Evolutionary conservation across 2,797 vertebrate species (phyloP).

Genomic region (Enteromius paludinosus): DNA sequence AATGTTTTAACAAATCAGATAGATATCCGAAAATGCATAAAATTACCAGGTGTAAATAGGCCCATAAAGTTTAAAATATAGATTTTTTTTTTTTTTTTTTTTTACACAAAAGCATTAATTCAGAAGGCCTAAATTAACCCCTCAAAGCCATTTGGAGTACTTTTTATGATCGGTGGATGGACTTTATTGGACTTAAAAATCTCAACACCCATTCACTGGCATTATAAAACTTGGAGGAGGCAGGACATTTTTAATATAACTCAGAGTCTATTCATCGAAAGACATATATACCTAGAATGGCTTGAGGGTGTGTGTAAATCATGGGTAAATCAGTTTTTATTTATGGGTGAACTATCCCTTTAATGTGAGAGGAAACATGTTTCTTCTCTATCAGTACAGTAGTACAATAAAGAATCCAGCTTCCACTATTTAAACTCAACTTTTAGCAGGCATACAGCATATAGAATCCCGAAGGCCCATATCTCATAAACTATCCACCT

Average conservation of each 20-base stretch:
- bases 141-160: not conserved
- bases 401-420: constrained; percentile 15
- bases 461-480: constrained; percentile 15
- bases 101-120: too few relatives aligned
- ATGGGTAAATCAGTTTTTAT: not conserved
- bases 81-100: too few relatives aligned
- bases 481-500: constrained; percentile 26
- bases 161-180: not conserved
- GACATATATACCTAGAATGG: not conserved
- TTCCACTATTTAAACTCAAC: not conserved
- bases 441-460: constrained; percentile 33
- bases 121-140: too few relatives aligned
- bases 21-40: too few relatives aligned
- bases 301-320: not conserved
- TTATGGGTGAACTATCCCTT: not conserved
- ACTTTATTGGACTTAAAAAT: not conserved
- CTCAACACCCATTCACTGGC: not conserved
- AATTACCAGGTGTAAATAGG: too few relatives aligned
- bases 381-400: not conserved
- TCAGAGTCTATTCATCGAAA: not conserved
- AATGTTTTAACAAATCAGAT: too few relatives aligned
- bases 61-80: too few relatives aligned
- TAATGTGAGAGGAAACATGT: not conserved
- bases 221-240: not conserved
- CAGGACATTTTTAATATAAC: not conserved